Percentiles rank a stretch among this genome's conserved stretches.
phyloP scores from a whole-genome alignment of 2,113 vertebrate species.

The Opisthocomus hoazin region DNA sequence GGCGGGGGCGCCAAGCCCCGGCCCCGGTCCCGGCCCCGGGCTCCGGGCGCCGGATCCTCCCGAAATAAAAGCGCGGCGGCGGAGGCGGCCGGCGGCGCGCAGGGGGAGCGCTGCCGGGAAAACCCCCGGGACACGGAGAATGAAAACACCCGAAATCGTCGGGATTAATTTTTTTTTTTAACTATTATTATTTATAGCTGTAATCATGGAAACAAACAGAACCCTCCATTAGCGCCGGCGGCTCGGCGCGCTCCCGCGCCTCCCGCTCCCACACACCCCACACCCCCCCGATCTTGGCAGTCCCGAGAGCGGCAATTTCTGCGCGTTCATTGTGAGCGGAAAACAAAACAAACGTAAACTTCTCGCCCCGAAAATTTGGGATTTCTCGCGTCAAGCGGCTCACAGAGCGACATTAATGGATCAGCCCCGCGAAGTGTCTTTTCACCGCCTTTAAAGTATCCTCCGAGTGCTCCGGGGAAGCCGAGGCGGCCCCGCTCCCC shows the following conservation, averaged over 20 bases:
- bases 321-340: not conserved
- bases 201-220: slow-evolving; percentile 46
- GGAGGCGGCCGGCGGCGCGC: not conserved
- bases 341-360: slow-evolving; percentile 49
- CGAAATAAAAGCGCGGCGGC: not conserved
- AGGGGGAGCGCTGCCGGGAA: not conserved
- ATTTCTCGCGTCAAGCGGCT: slow-evolving; percentile 19
- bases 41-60: not conserved
- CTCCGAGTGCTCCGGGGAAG: not conserved
- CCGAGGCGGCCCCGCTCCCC: not conserved
- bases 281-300: not conserved
- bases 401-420: not conserved
- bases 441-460: not conserved
- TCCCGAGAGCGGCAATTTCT: slow-evolving; percentile 25
- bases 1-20: not conserved
- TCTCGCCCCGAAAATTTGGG: slow-evolving; percentile 26
- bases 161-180: not conserved
- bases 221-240: slow-evolving; percentile 16
- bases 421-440: slow-evolving; percentile 2
- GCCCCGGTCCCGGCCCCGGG: not conserved
- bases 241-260: not conserved
- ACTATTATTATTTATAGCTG: slow-evolving; percentile 43
- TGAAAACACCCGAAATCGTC: not conserved
- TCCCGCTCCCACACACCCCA: not conserved
- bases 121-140: not conserved